These are phyloP conservation scores for Lagocephalus sceleratus DNA, from an alignment of 2,797 vertebrate species.

Conservation along the genomic window DNA sequence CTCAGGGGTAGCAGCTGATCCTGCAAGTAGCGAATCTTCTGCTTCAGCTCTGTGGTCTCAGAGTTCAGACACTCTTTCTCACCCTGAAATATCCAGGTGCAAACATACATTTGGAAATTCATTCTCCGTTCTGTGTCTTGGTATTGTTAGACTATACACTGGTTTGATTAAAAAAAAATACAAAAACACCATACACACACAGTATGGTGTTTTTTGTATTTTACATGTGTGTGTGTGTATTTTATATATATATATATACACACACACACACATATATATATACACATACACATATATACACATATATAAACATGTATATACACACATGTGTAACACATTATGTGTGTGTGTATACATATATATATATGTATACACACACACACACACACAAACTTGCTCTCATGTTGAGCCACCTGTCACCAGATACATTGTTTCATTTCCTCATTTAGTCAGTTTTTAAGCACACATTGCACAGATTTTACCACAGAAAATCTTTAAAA, in stretches of 20 bases:
- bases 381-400: too few relatives aligned
- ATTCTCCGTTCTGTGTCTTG: background rate
- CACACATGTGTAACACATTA: too few relatives aligned
- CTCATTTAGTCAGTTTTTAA: background rate
- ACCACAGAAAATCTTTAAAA: too few relatives aligned
- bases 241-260: background rate
- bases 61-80: slow-evolving; percentile 88
- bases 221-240: too few relatives aligned
- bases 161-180: background rate
- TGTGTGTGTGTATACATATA: too few relatives aligned
- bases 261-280: too few relatives aligned
- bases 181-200: too few relatives aligned
- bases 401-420: background rate
- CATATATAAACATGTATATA: too few relatives aligned
- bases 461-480: background rate
- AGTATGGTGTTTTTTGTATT: too few relatives aligned
- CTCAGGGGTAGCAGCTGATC: slow-evolving; percentile 90
- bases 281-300: too few relatives aligned
- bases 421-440: background rate
- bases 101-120: background rate
- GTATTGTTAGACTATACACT: background rate
- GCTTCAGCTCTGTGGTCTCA: slow-evolving; percentile 89
- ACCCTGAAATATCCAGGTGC: slow-evolving; percentile 68
- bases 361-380: background rate
- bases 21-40: slow-evolving; percentile 90